phyloP scores from a whole-genome alignment of 1,140 invertebrate genomes.

The Tribolium madens region DNA sequence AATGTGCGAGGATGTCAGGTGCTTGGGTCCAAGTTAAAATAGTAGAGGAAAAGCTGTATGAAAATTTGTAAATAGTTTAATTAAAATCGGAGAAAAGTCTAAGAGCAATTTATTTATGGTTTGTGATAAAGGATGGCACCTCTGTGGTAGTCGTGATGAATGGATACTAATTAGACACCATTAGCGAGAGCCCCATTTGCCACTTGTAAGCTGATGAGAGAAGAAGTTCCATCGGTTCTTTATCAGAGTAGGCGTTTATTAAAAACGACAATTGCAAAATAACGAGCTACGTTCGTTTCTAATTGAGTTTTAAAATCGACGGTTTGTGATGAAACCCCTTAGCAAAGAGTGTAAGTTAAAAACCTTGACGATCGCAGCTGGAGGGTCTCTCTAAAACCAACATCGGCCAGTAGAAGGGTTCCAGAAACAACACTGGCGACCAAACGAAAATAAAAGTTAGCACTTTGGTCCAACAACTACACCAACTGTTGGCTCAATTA shows the following conservation, averaged over 20 bases:
- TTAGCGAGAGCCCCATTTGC: conserved; percentile 33
- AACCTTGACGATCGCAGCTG: conserved; percentile 28
- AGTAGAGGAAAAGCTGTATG: not conserved
- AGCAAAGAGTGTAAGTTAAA: conserved; percentile 31
- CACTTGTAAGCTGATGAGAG: conserved; percentile 33
- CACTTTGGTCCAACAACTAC: conserved; percentile 37
- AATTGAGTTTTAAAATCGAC: conserved; percentile 48
- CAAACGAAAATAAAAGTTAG: conserved; percentile 52
- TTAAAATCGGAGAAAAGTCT: not conserved
- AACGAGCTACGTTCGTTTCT: conserved; percentile 47
- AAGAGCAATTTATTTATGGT: conserved; percentile 41
- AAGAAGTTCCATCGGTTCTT: conserved; percentile 25
- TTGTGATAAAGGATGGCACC: conserved; percentile 38
- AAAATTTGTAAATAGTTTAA: conserved; percentile 9
- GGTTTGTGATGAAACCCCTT: conserved; percentile 2
- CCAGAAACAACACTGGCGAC: conserved; percentile 48
- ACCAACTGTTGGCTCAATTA: conserved; percentile 50
- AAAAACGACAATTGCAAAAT: conserved; percentile 46
- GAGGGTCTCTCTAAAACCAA: conserved; percentile 46
- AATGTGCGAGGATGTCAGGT: conserved; percentile 56
- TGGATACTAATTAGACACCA: conserved; percentile 45
- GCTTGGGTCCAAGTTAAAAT: conserved; percentile 39
- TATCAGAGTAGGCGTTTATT: conserved; percentile 42
- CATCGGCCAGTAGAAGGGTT: conserved; percentile 48
- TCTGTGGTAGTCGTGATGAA: conserved; percentile 38